phyloP scores from a whole-genome alignment of 2,888 invertebrate genomes.

The Trichacis sp. region DNA sequence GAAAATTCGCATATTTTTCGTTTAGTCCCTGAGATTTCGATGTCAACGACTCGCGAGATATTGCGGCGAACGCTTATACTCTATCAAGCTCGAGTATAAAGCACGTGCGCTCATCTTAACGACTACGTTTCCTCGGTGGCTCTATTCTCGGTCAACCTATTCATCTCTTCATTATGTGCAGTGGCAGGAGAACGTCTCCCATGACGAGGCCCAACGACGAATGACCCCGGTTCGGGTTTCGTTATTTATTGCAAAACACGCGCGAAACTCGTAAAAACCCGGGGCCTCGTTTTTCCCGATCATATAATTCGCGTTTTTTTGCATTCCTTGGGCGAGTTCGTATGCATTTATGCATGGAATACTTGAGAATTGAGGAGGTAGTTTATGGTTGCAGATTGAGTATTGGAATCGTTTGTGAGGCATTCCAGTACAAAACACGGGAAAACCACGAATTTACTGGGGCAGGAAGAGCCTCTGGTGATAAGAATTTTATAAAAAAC shows the following conservation, averaged over 20 bases:
- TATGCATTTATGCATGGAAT: constrained; percentile 7
- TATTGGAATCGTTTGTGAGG: not conserved
- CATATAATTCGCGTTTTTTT: constrained; percentile 2
- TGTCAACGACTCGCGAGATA: constrained; percentile 46
- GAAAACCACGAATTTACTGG: no score
- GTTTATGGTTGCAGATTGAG: not conserved
- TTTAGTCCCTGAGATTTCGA: constrained; percentile 38
- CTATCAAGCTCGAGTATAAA: constrained; percentile 53
- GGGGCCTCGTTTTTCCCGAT: not conserved
- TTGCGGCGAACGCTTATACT: constrained; percentile 41
- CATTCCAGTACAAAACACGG: not conserved
- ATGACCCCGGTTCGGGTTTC: constrained; percentile 1
- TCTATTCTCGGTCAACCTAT: constrained; percentile 47
- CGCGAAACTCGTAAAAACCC: constrained; percentile 6
- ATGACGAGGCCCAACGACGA: constrained; percentile 9
- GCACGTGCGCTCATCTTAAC: constrained; percentile 25
- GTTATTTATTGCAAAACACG: constrained; percentile 12
- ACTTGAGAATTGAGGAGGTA: not conserved
- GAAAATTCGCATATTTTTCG: constrained; percentile 14
- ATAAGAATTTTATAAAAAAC: no score
- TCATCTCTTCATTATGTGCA: constrained; percentile 40
- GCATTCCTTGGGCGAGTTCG: not conserved
- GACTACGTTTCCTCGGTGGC: constrained; percentile 27
- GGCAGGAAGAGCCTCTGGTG: no score
- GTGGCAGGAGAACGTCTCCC: constrained; percentile 29